These are phyloP conservation scores for Pterocles orientalis DNA, from an alignment of 2,113 vertebrate genomes.

Conservation along the genomic window DNA sequence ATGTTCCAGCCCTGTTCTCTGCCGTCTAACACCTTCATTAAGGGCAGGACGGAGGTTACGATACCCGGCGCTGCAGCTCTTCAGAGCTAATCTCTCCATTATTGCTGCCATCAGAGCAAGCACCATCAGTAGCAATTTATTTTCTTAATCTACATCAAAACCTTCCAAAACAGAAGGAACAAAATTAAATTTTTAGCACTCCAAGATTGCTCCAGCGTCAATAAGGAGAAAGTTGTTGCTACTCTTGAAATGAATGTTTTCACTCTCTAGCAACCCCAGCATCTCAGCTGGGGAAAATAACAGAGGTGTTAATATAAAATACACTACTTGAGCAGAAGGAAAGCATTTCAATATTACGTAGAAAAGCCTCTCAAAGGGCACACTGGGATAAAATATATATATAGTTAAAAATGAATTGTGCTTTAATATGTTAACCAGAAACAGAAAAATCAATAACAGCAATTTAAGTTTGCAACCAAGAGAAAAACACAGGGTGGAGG, in stretches of 20 bases:
- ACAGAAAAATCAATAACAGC: not conserved
- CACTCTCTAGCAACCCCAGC: not conserved
- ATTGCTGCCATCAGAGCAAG: not conserved
- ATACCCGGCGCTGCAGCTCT: not conserved
- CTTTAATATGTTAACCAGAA: slow-evolving; percentile 27
- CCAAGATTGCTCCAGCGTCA: not conserved
- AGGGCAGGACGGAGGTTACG: not conserved
- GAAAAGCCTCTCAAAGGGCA: not conserved
- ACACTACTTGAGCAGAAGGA: slow-evolving; percentile 27
- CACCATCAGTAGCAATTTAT: not conserved
- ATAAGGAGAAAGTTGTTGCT: not conserved
- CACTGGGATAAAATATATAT: not conserved
- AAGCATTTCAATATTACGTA: not conserved
- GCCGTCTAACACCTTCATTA: not conserved
- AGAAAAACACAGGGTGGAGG: not conserved
- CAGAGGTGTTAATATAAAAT: slow-evolving; percentile 1
- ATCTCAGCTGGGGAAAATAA: slow-evolving; percentile 12
- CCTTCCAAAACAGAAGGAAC: not conserved
- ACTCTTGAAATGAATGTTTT: slow-evolving; percentile 2
- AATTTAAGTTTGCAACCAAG: not conserved
- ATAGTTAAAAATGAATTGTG: not conserved
- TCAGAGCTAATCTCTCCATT: rapidly evolving
- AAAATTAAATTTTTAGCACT: not conserved
- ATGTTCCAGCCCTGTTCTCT: rapidly evolving
- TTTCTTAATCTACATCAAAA: not conserved